phyloP scores from a whole-genome alignment of 2,797 vertebrate species.

The Pangasius larnaudii region DNA sequence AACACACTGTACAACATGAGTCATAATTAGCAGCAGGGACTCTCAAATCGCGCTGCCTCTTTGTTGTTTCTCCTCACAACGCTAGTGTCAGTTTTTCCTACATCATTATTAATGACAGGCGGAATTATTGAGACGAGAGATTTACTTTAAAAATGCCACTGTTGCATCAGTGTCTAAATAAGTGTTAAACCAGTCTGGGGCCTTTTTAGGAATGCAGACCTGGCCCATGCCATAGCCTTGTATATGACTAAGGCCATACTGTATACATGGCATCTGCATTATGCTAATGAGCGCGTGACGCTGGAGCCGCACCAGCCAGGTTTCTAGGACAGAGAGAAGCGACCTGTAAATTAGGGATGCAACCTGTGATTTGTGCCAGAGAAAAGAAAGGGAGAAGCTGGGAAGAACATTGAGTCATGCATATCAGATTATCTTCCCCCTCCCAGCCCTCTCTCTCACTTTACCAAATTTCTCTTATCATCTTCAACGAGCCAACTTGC shows the following conservation, averaged over 20 bases:
- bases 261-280: slow-evolving; percentile 74
- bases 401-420: slow-evolving; percentile 77
- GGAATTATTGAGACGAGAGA: slow-evolving; percentile 53
- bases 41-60: slow-evolving; percentile 46
- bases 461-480: slow-evolving; percentile 79
- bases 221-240: background rate
- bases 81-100: slow-evolving; percentile 49
- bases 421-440: slow-evolving; percentile 76
- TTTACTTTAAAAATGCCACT: slow-evolving; percentile 9
- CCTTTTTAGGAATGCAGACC: background rate
- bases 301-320: slow-evolving; percentile 70
- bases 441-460: slow-evolving; percentile 38
- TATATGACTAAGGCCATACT: slow-evolving; percentile 14
- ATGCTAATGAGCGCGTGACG: slow-evolving; percentile 73
- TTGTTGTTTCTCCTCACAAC: slow-evolving; percentile 51
- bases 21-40: slow-evolving; percentile 59
- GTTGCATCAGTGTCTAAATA: slow-evolving; percentile 25
- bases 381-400: slow-evolving; percentile 66
- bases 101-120: slow-evolving; percentile 53
- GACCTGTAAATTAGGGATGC: slow-evolving; percentile 80
- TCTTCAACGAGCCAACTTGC: slow-evolving; percentile 73
- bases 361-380: slow-evolving; percentile 80
- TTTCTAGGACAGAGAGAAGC: slow-evolving; percentile 71
- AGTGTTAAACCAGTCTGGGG: slow-evolving; percentile 2
- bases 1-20: slow-evolving; percentile 56